Evolutionary conservation across 2,797 vertebrate genomes (phyloP).

Genomic region (Leuciscus waleckii): DNA sequence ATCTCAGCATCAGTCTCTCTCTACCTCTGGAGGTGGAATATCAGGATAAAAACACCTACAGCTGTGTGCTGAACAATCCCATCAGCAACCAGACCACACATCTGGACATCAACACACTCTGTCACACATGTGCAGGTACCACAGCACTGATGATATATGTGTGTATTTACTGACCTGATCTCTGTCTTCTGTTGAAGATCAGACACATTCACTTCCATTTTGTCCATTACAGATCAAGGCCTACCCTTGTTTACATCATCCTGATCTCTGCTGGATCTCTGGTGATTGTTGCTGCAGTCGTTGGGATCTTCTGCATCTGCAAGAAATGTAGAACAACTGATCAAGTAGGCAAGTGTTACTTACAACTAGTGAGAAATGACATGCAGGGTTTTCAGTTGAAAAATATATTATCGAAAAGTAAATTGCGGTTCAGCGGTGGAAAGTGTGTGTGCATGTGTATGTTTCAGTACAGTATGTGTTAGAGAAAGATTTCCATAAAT

Average conservation of each 20-base stretch:
- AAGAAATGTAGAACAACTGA: not conserved
- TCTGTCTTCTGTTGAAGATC: not conserved
- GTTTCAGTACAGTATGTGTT: not conserved
- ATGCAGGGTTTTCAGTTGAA: not conserved
- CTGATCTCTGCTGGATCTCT: not conserved
- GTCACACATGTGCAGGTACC: not conserved
- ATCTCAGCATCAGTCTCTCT: constrained; percentile 11
- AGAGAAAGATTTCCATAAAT: not conserved
- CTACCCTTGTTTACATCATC: not conserved
- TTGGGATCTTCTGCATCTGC: not conserved
- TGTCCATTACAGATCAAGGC: not conserved
- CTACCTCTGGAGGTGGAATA: constrained; percentile 6
- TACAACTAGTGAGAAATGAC: not conserved
- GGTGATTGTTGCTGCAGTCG: not conserved
- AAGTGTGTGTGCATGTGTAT: not conserved
- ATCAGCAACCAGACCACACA: not conserved
- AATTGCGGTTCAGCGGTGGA: not conserved
- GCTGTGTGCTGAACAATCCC: constrained; percentile 7
- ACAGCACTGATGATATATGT: not conserved
- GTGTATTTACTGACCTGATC: not conserved
- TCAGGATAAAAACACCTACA: constrained; percentile 7
- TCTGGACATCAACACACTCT: not conserved
- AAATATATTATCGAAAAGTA: not conserved
- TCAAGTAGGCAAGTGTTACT: not conserved
- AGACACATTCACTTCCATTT: not conserved